Evolutionary conservation across 64 coral and sea anemone genomes (phyloP), one percentile per base, ranked within the genome.

Genomic region (Pocillopora verrucosa): DNA sequence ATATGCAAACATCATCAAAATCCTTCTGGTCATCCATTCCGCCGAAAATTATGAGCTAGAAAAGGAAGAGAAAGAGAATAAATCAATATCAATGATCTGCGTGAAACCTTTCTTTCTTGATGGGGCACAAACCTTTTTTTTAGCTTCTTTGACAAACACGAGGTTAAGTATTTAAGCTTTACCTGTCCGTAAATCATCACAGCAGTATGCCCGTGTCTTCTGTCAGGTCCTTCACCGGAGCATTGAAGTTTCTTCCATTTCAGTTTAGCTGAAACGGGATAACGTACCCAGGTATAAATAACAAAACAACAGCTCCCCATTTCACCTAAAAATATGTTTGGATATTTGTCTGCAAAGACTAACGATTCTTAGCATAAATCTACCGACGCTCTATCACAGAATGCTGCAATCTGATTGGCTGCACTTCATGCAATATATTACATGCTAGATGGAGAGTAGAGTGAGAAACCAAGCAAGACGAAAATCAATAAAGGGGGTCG

Each of bases 211-310:
- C 95, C 95, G n/a, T 93, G 88, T 90, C 95, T 88, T 63, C 88
- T 90, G 12, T 96, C 91, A 13, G 94, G 91, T 64, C 87, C 60
- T 17, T 14, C 41, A 7, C 94, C 91, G 60, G 57, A 78, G 76
- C 91, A 96, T 25, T 81, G 79, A 25, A 90, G 72, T 74, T 93
- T 96, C 72, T 93, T 96, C 94, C 94, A 96, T 88, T 96, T 96
- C 51, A 93, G 60, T 77, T 96, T 96, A n/a, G 91, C 95, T 97
- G 45, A 58, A 82, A 63, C 7, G 3, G 41, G 70, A 7, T 74
- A 77, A 30, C 17, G 84, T 36, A 17, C 15, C 16, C 19, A 51
- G 1, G 26, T 69, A 60, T 56, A 22, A 19, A 38, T 9, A 36
- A 51, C 41, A 51, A 22, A 19, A 38, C 17, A 36, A 51, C 41